These are phyloP conservation scores for Chinchilla lanigera DNA, from an alignment of 2,113 vertebrate genomes.

Conservation along the genomic window DNA sequence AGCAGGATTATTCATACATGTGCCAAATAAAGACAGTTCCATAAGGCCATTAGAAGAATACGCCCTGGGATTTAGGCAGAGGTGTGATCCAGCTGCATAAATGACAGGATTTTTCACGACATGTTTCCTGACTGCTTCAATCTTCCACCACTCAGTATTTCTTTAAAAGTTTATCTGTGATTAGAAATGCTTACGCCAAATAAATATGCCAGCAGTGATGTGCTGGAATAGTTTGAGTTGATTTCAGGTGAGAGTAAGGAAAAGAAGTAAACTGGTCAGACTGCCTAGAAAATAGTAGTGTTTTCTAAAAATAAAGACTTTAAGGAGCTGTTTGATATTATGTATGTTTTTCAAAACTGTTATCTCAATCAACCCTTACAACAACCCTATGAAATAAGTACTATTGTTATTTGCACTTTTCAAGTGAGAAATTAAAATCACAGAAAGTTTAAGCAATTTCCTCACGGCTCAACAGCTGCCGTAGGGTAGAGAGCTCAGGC, in stretches of 20 bases:
- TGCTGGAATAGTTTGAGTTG: not conserved
- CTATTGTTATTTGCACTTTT: not conserved
- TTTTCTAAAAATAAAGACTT: not conserved
- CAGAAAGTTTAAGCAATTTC: conserved; percentile 10
- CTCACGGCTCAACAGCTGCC: not conserved
- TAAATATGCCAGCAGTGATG: not conserved
- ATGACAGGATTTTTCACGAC: not conserved
- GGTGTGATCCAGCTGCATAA: not conserved
- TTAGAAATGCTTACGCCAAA: not conserved
- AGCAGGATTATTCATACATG: not conserved
- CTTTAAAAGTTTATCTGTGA: not conserved
- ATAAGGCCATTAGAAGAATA: not conserved
- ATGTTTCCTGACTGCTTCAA: not conserved
- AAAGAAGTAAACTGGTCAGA: not conserved
- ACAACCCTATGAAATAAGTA: not conserved
- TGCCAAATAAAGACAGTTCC: not conserved
- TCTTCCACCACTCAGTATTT: not conserved
- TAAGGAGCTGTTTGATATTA: not conserved
- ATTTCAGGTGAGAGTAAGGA: not conserved
- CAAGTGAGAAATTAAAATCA: not conserved
- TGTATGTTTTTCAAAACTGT: not conserved
- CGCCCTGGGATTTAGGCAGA: not conserved
- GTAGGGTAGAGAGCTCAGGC: not conserved
- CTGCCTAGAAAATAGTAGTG: not conserved
- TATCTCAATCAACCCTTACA: not conserved